Conservation (phyloP, 2,797 vertebrate genomes). For the Clarias laeviceps region DNA sequence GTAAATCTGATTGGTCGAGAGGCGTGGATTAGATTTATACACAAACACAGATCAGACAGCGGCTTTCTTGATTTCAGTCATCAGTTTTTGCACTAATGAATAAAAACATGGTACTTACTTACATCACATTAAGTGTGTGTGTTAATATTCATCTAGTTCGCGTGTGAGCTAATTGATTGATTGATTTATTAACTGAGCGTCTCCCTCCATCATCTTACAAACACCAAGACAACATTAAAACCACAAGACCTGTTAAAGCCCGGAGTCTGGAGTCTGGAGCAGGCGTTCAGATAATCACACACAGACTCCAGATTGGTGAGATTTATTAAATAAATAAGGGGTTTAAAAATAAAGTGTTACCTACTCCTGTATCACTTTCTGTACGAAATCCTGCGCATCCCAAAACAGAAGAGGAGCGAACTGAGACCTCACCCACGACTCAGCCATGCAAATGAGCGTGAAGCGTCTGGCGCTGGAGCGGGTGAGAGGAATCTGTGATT, state of each 20-base stretch:
- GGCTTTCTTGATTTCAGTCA: not conserved
- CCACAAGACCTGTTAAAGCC: not conserved
- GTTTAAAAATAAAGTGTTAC: not conserved
- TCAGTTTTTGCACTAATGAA: too few relatives aligned
- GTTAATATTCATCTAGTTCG: not conserved
- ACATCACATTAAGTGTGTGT: not conserved
- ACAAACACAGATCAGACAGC: not conserved
- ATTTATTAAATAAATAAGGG: not conserved
- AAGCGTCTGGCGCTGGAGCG: conserved; percentile 36
- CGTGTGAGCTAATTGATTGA: not conserved
- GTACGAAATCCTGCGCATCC: not conserved
- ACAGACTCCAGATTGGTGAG: not conserved
- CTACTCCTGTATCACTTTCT: too few relatives aligned
- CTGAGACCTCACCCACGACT: conserved; percentile 8
- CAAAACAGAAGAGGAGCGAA: not conserved
- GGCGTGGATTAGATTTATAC: not conserved
- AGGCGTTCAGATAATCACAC: too few relatives aligned
- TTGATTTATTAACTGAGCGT: not conserved
- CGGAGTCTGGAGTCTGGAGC: too few relatives aligned
- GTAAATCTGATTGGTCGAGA: not conserved
- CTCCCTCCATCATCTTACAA: not conserved
- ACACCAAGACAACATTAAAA: not conserved
- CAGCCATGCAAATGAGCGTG: conserved; percentile 48
- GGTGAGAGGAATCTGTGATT: conserved; percentile 37
- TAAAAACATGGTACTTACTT: not conserved